These are phyloP conservation scores for Anarsia innoxiella DNA, from an alignment of 2,888 invertebrate genomes.

Conservation along the genomic window DNA sequence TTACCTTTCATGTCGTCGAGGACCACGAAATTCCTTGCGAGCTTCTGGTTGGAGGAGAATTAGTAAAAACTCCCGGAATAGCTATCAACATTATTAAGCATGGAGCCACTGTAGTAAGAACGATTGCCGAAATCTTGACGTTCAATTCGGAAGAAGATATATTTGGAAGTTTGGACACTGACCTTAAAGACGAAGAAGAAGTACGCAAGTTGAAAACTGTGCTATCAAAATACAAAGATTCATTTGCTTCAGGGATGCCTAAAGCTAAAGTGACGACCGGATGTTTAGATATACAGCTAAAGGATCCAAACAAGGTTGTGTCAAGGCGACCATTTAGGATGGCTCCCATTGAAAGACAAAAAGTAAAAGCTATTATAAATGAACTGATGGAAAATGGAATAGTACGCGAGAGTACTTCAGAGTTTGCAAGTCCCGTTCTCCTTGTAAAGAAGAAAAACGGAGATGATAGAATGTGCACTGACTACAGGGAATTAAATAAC, in stretches of 20 bases:
- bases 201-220: not conserved
- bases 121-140: not conserved
- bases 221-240: not conserved
- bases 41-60: not conserved
- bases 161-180: not conserved
- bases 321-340: constrained; percentile 13
- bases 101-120: constrained; percentile 6
- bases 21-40: constrained; percentile 4
- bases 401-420: constrained; percentile 26
- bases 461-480: constrained; percentile 25
- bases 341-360: constrained; percentile 25
- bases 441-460: constrained; percentile 22
- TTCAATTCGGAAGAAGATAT: not conserved
- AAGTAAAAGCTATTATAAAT: constrained; percentile 22
- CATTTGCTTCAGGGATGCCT: constrained; percentile 11
- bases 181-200: not conserved
- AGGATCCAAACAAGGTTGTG: constrained; percentile 12
- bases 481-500: constrained; percentile 22
- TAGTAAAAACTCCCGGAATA: constrained; percentile 1
- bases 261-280: constrained; percentile 12
- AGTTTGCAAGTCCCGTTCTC: constrained; percentile 27
- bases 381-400: constrained; percentile 27
- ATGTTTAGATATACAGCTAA: constrained; percentile 6
- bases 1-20: not conserved
- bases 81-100: constrained; percentile 3